Evolutionary conservation across 2,888 invertebrate genomes (phyloP).

Genomic region (Yponomeuta cagnagella): DNA sequence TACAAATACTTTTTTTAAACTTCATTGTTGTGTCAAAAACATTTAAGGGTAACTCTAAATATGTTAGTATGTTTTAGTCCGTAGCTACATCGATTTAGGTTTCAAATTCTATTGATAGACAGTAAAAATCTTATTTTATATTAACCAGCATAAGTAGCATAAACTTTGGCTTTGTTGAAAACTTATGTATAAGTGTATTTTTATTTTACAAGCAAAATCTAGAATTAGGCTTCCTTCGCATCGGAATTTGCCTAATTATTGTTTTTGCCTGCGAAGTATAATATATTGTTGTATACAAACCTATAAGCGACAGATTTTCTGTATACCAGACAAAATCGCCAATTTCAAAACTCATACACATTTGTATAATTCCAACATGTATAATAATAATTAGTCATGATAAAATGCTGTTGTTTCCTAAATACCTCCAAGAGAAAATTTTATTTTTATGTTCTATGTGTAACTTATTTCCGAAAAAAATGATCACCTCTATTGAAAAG

Average conservation of each 20-base stretch:
- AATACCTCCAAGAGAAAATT: background rate
- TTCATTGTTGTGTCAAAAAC: conserved; percentile 4
- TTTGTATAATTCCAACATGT: background rate
- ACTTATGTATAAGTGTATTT: conserved; percentile 34
- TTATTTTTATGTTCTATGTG: too few species aligned
- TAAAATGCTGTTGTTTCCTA: background rate
- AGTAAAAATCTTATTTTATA: conserved; percentile 9
- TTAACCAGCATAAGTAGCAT: conserved; percentile 29
- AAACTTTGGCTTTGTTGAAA: conserved; percentile 50
- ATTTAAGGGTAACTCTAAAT: conserved; percentile 4
- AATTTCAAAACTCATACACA: conserved; percentile 7
- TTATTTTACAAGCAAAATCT: conserved; percentile 22
- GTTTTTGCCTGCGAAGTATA: background rate
- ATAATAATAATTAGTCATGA: background rate
- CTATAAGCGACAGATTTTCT: background rate
- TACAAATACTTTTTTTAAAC: conserved; percentile 7
- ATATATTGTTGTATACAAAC: conserved; percentile 1
- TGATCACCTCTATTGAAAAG: too few species aligned
- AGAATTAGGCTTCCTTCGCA: background rate
- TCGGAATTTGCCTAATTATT: background rate
- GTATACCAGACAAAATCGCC: conserved; percentile 8
- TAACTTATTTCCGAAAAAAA: too few species aligned
- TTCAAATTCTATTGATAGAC: conserved; percentile 13
- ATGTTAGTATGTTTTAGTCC: background rate
- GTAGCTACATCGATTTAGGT: conserved; percentile 10